Conservation (phyloP, 1,140 invertebrate species). For the Pseudomyrmex dendroicus region DNA sequence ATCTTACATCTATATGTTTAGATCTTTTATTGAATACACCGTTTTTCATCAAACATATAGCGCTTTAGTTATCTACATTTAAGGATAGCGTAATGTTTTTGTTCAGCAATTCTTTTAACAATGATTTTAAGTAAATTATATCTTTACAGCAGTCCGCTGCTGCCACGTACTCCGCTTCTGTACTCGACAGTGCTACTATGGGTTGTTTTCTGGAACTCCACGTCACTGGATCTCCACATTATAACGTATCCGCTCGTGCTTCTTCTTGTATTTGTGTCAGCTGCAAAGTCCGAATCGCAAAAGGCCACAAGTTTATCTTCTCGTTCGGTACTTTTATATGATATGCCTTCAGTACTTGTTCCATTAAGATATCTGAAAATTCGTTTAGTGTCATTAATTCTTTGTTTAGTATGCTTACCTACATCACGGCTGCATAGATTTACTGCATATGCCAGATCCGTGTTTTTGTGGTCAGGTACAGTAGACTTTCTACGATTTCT, state of each 20-base stretch:
- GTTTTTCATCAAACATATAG: no score
- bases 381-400: background rate
- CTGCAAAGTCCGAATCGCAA: constrained; percentile 18
- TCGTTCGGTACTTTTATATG: background rate
- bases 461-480: background rate
- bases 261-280: background rate
- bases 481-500: background rate
- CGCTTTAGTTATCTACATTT: no score
- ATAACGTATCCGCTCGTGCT: constrained; percentile 14
- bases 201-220: no score
- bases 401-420: background rate
- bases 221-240: background rate
- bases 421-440: constrained; percentile 3
- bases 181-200: no score
- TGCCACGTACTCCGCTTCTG: no score
- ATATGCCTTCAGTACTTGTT: background rate
- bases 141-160: no score
- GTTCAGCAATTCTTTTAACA: no score
- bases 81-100: no score
- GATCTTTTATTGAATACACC: no score
- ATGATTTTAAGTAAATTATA: no score
- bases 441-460: background rate
- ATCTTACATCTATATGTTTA: no score
- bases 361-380: constrained; percentile 9
- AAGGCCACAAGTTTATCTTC: background rate